Evolutionary conservation across 2,888 invertebrate genomes (phyloP), one percentile per base, ranked within the genome.

Genomic region (Eristalis arbustorum): DNA sequence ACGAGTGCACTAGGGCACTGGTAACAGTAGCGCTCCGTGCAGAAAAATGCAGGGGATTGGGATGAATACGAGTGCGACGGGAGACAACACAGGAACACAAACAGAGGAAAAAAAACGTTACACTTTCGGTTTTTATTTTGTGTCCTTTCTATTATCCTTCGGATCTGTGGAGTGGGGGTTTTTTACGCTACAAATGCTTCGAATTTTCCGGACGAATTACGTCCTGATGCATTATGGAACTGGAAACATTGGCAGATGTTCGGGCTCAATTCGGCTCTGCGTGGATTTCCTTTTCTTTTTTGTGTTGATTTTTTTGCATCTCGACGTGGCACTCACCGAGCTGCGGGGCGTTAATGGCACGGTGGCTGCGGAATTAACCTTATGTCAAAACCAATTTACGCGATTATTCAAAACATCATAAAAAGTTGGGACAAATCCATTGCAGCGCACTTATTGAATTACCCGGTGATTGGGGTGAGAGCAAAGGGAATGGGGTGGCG

Each of bases 371-470:
- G 87, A 79, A 78, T 87, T 87, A 87, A 87, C 87, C 82, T 82
- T 82, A 78, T 87, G 87, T 87, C 87, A 79, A 87, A 87, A 82
- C 82, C 87, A 87, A 87, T 87, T 83, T 79, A 87, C 82, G 78
- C 82, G 74, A 87, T 82, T 82, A 83, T 83, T 87, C 74, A 82
- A 79, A 78, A 74, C 62, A 63, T 40, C 56, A 73, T 69, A 49
- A 74, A 73, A 37, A 64, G 67, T 42, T 28, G 42, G 37, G 28
- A 40, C 5, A 61, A 69, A 74, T 40, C 42, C 22, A 61, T 42
- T 63, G 68, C 40, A 59, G 72, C 61, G 57, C 61, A 63, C 22
- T 81, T 68, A 81, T 81, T 81, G 69, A 63, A 68, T 69, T 74
- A 73, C 62, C 61, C 71, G 72, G 61, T 67, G 81, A 72, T 49